Evolutionary conservation across 2,797 vertebrate genomes (phyloP), one percentile per base, ranked within the genome.

Genomic region (Clarias fuscus): DNA sequence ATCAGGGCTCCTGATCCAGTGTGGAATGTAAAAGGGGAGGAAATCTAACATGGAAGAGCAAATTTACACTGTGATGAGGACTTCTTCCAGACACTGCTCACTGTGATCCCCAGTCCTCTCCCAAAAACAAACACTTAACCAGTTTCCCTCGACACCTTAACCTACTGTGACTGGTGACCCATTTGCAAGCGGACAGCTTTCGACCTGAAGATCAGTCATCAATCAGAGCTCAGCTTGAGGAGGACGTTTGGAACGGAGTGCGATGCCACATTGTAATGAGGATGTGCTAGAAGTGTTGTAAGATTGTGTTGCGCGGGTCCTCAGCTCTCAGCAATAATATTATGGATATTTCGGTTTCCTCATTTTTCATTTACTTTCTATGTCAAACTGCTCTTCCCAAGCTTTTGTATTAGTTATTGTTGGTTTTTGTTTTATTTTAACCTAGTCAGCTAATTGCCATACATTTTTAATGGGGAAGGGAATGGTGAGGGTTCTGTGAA

Each of bases 61-160:
- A 61, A 71, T 93, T 90, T 94, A 94, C 95, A 96, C 95, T 96
- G 96, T 95, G 96, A 96, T 86, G 93, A 94, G 92, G 92, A 94
- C 93, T 86, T 90, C 83, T 94, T 94, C 93, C 91, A 92, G 93
- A 95, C 95, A 95, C 95, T 91, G 91, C 95, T 97, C 97, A 97
- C 97, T 97, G 97, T 98, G 98, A 97, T 92, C 91, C 94, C 92
- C 94, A 56, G 89, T 88, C 91, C 93, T 91, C 92, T 91, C 91
- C 88, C 88, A 89, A 90, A 64, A 87, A 72, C 1, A 18, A 86
- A 81, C 76, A 79, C 30, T 61, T 79, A 78, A 86, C 91, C 85
- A 67, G 37, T 88, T 91, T 91, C 87, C 89, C 87, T 53, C 30
- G 65, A 84, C 22, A 78, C 89, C 88, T 88, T 94, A 92, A 92